Evolutionary conservation across 2,113 vertebrate genomes (phyloP).

Genomic region (Lagopus muta): DNA sequence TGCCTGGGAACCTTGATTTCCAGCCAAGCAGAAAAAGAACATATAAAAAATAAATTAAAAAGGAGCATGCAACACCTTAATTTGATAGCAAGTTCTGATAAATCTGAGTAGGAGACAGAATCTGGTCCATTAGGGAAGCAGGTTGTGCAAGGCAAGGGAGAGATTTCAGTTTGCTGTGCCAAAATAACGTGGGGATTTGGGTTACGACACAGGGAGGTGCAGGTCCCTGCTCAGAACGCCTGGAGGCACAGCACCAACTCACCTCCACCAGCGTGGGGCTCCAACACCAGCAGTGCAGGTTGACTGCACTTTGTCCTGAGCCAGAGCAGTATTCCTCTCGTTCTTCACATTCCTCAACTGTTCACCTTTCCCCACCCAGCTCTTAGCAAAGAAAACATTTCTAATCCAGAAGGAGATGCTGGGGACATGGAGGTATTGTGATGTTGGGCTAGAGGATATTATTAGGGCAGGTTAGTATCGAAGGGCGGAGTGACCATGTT

Average conservation of each 20-base stretch:
- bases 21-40: not conserved
- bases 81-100: conserved; percentile 1
- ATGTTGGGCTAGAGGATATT: not conserved
- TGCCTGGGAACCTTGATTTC: not conserved
- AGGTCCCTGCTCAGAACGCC: not conserved
- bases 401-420: not conserved
- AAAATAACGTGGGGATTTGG: not conserved
- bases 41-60: not conserved
- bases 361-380: conserved; percentile 39
- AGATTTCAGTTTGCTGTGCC: not conserved
- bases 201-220: conserved; percentile 7
- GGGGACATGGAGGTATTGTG: not conserved
- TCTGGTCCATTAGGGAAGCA: not conserved
- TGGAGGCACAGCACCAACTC: not conserved
- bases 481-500: not conserved
- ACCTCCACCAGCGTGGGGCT: not conserved
- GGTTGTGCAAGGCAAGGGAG: not conserved
- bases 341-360: conserved; percentile 37
- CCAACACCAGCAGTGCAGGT: not conserved
- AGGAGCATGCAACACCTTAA: not conserved
- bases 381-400: not conserved
- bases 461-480: not conserved
- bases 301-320: not conserved
- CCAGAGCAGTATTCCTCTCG: not conserved
- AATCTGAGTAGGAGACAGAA: not conserved